Percentiles rank a stretch among this genome's conserved stretches.
phyloP scores from a whole-genome alignment of 2,797 vertebrate genomes.

The Ficedula albicollis region DNA sequence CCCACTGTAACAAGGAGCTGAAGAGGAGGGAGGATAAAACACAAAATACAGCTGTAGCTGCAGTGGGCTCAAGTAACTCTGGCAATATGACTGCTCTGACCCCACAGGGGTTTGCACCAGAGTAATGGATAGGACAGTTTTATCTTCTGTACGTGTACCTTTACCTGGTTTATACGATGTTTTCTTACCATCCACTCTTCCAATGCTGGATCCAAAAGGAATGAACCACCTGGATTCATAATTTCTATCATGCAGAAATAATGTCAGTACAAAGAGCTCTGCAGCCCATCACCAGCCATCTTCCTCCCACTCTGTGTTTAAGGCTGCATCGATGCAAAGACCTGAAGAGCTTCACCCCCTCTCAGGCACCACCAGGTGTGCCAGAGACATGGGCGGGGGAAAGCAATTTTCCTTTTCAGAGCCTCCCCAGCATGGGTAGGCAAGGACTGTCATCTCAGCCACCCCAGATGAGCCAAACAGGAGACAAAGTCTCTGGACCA shows the following conservation, averaged over 20 bases:
- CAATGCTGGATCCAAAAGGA: neutral
- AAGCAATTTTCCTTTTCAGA: neutral
- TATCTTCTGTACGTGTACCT: neutral
- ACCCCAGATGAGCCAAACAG: neutral
- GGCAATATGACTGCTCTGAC: neutral
- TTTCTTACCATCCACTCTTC: neutral
- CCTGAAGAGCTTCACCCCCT: neutral
- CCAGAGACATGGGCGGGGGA: neutral
- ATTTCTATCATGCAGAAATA: neutral
- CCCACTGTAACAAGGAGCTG: neutral
- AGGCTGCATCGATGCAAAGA: neutral
- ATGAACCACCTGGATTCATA: neutral
- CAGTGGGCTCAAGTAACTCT: neutral
- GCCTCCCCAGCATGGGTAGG: neutral
- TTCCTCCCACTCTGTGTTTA: neutral
- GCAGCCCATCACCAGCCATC: neutral
- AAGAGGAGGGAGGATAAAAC: neutral
- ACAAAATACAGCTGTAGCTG: neutral
- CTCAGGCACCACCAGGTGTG: neutral
- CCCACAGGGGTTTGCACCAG: neutral
- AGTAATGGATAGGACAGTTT: neutral
- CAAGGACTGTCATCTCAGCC: neutral
- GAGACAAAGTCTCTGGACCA: too few relatives aligned
- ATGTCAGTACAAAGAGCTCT: neutral
- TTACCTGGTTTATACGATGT: neutral